Evolutionary conservation across 2,888 invertebrate genomes (phyloP).

Genomic region (Himalopsyche tibetana): DNA sequence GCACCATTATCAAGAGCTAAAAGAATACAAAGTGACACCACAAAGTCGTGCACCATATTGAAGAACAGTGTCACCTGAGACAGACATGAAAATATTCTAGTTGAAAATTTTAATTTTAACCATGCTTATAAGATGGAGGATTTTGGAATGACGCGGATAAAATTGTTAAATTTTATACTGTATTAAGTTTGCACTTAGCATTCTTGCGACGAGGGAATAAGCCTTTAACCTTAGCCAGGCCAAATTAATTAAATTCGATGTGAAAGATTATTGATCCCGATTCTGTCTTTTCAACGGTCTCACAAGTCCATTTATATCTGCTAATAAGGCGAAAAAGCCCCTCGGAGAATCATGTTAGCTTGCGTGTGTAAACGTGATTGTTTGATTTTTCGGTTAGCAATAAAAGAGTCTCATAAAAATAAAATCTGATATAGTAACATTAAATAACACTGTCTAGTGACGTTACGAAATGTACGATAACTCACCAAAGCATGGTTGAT

Average conservation of each 20-base stretch:
- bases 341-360: conserved; percentile 39
- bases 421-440: background rate
- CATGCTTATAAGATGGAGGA: background rate
- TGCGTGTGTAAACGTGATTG: conserved; percentile 48
- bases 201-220: background rate
- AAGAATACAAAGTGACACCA: too few species aligned
- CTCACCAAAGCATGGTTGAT: too few species aligned
- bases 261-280: conserved; percentile 51
- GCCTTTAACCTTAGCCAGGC: conserved; percentile 19
- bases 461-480: too few species aligned
- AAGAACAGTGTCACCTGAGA: too few species aligned
- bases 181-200: conserved; percentile 21
- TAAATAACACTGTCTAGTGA: background rate
- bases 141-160: background rate
- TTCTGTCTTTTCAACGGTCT: conserved; percentile 50
- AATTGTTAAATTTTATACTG: conserved; percentile 17
- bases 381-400: conserved; percentile 6
- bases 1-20: too few species aligned
- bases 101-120: too few species aligned
- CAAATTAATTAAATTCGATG: conserved; percentile 51
- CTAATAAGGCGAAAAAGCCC: conserved; percentile 53
- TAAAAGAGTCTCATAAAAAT: background rate
- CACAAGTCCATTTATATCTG: conserved; percentile 44
- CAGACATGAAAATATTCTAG: too few species aligned
- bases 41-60: too few species aligned